Evolutionary conservation across 2,113 vertebrate species (phyloP).

Genomic region (Tychaedon coryphoeus): DNA sequence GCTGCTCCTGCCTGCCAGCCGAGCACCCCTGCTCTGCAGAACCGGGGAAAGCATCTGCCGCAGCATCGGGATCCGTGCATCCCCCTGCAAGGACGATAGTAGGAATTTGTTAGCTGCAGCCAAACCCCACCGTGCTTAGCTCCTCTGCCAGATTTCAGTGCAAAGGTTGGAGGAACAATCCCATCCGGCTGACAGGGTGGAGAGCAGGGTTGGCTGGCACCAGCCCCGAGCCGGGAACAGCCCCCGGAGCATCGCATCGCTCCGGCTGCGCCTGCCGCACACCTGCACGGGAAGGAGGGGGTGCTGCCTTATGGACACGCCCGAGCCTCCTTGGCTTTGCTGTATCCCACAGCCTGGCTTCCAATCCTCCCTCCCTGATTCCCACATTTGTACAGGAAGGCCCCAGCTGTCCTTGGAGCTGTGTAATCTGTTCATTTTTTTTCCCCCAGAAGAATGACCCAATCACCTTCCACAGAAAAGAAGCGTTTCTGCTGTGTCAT

Average conservation of each 20-base stretch:
- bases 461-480: background rate
- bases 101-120: background rate
- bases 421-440: background rate
- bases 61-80: background rate
- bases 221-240: background rate
- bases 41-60: background rate
- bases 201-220: background rate
- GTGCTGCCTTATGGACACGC: rapidly evolving
- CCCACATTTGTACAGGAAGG: background rate
- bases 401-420: background rate
- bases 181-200: background rate
- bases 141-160: background rate
- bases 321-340: background rate
- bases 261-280: background rate
- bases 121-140: background rate
- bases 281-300: background rate
- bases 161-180: background rate
- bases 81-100: background rate
- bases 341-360: background rate
- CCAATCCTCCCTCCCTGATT: background rate
- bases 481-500: slow-evolving; percentile 12
- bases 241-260: background rate
- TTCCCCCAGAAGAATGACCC: background rate
- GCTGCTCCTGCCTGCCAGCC: rapidly evolving
- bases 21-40: too few relatives aligned